These are phyloP conservation scores for Brachyopa scutellaris DNA, from an alignment of 2,888 invertebrate genomes.

Conservation along the genomic window DNA sequence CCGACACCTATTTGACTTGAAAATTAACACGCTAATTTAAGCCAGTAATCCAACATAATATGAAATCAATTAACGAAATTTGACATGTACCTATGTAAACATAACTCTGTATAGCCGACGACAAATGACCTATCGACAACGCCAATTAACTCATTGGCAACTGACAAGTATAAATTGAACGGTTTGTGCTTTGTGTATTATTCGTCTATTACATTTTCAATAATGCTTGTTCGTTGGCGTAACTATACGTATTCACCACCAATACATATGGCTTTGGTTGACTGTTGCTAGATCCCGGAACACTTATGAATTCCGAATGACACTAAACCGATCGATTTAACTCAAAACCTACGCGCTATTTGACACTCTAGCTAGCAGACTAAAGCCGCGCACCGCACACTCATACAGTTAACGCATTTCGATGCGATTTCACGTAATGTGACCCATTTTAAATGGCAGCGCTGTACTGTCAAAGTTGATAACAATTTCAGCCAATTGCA, in stretches of 20 bases:
- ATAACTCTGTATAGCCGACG: background rate
- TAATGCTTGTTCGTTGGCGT: background rate
- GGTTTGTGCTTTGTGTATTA: background rate
- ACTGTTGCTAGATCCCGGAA: slow-evolving; percentile 22
- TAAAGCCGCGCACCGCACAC: background rate
- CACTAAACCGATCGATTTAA: slow-evolving; percentile 3
- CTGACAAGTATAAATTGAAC: slow-evolving; percentile 13
- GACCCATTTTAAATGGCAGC: slow-evolving; percentile 37
- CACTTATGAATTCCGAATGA: slow-evolving; percentile 7
- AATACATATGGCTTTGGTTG: background rate
- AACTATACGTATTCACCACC: background rate
- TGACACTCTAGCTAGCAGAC: background rate
- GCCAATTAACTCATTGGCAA: slow-evolving; percentile 20
- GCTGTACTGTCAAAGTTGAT: slow-evolving; percentile 13
- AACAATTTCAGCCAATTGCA: slow-evolving; percentile 23
- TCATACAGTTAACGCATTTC: background rate
- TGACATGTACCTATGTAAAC: slow-evolving; percentile 17
- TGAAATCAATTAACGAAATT: slow-evolving; percentile 23
- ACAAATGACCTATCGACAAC: slow-evolving; percentile 15
- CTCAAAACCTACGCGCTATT: slow-evolving; percentile 1
- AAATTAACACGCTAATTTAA: background rate
- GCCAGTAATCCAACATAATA: background rate
- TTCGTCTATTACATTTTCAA: too few relatives aligned
- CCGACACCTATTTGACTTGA: too few relatives aligned
- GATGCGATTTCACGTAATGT: slow-evolving; percentile 30